Evolutionary conservation across 2,797 vertebrate species (phyloP), one percentile per base, ranked within the genome.

Genomic region (Vipera latastei): DNA sequence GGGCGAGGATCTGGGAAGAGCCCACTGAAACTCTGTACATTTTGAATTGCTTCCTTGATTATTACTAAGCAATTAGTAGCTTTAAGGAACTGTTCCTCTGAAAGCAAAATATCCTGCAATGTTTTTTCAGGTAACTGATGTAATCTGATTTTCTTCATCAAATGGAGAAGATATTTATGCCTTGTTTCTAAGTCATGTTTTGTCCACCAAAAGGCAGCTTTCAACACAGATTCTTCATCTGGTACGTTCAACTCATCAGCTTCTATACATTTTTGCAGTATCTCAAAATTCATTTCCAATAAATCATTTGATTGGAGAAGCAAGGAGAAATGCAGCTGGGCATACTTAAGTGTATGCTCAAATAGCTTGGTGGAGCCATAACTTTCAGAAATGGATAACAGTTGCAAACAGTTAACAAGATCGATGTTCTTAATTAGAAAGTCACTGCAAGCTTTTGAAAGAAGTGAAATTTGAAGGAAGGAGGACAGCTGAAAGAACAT

Each of bases 381-480:
- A 93, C 98, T 99, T 97, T 99, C 99, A 7, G 98, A 98, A 0
- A 99, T 95, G 57, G 98, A 98, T 95, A 99, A 95, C 90, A 99
- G 98, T 61, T 98, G 98, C 93, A 99, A 98, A 95, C 99, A 99
- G 95, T 99, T 99, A 93, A 96, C 97, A 16, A 99, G 97, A 97
- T 99, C 98, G 93, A 99, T 98, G 69, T 97, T 98, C 97, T 98
- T 98, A 97, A 99, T 98, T 96, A 99, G 97, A 97, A 99, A 99
- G 97, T 99, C 98, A 96, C 99, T 98, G 98, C 99, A 99, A 65
- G 99, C 99, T 97, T 97, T 98, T 69, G 98, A 98, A 95, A 99
- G 98, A 92, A 98, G 97, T 20, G 98, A 97, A 60, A 99, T 98
- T 97, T 99, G 97, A 96, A 97, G 96, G 96, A 97, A 98, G 56